Base-by-base conservation (phyloP, 2,113 vertebrate species). In the Hemichromis elongatus region DNA sequence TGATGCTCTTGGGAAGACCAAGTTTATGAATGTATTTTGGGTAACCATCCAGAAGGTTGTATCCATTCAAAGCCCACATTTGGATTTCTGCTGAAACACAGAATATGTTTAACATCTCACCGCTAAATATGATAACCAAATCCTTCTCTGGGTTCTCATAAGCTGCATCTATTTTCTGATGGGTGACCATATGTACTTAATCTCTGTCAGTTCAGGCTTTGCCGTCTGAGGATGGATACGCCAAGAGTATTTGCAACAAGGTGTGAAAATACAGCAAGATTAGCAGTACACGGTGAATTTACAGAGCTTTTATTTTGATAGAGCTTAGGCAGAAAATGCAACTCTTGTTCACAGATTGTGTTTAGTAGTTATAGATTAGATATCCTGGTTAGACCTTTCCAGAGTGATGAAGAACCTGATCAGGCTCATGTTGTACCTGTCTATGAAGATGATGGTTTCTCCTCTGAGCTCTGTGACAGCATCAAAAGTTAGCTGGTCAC, bases 41-140 rank as follows among this genome's bases (percentile, higher is more conserved):
- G 86, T 98, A 98, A 45, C 96, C 98, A 28, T 97, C 94, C 82
- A 97, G 89, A 79, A 98, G 95, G 86, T 95, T 95, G 1, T 99
- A 99, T 28, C 98, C 98, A 78, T 97, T 98, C 83, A 99, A 90
- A 82, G 98, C 98, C 98, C 98, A 99, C 93, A 98, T 97, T 90
- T 95, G 96, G 81, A 96, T 98, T 40, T 98, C 99, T 99, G 91
- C 82, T 45, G 26, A 73, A 90, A 83, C 16, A 52, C 11, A 57
- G 12, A 61, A 19, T 14, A 85, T 4, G 54, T 37, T 52, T 37
- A 82, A 9, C 1, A 16, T 80, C 96, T 88, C 86, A 99, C 99
- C 98, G 84, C 96, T 97, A 82, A 99, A 99, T 93, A 99, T 95
- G 88, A 97, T 96, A 82, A 98, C 96, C 4, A 95, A 84, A 79